Base-by-base conservation (phyloP, 2,797 vertebrate species). In the Eleutherodactylus coqui region DNA sequence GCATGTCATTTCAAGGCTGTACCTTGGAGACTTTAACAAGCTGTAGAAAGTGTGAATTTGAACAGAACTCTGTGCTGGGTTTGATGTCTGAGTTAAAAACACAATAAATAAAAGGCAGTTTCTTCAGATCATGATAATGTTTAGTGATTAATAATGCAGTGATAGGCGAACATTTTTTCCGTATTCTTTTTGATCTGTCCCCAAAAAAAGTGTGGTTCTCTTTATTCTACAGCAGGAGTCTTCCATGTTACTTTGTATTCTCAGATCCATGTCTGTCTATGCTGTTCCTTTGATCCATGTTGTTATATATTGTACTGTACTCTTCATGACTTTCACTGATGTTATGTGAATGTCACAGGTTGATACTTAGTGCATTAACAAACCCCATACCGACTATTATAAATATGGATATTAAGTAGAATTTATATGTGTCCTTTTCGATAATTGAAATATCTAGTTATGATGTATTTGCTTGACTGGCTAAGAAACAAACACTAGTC, bases 81-180 rank as follows among this genome's bases (percentile, higher is more conserved):
- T 78, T 85, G 84, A 84, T 67, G 55, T 84, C 47, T 45, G 60
- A 79, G 64, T 32, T 70, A 55, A 72, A 67, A 77, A 85, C 9
- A 60, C 41, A 43, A 67, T 38, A 73, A 60, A 82, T 27, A 49
- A 43, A 62, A 58, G n/a, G 27, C 19, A 47, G 67, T n/a, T 80
- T 70, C 41, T 53, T 80, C 77, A 79, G 67, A 72, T 70, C 55
- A 27, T 47, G 36, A n/a, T 81, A 81, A 82, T 86, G 78, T 81
- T 81, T 64, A 41, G 34, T 64, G 85, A 86, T 86, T 62, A 86
- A 86, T 82, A 81, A 86, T 86, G 78, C 32, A 86, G 60, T 51
- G 32, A 38, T 67, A 75, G 43, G 13, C 34, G 51, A 13, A 6
- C 47, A 13, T 73, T 69, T 77, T 73, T 73, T 81, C 41, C 45